Evolutionary conservation across 2,113 vertebrate genomes (phyloP), one percentile per base, ranked within the genome.

Genomic region (Tachysurus fulvidraco): DNA sequence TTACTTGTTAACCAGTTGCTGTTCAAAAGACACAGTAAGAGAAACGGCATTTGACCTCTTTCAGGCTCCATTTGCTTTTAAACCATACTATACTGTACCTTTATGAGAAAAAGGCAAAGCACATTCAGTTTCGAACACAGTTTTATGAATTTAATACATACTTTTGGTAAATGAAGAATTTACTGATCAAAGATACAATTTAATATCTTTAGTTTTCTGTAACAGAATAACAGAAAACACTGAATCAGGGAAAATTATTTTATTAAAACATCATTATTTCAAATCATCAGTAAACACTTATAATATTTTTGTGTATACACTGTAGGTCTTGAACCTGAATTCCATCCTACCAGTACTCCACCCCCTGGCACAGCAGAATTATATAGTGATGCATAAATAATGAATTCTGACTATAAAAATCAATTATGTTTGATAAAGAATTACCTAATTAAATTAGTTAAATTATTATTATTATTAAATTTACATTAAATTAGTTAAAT

Each of bases 81-180:
- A 36, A 62, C 67, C n/a, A 6, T n/a, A n/a, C n/a, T n/a, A n/a
- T n/a, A 28, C 82, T 83, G 79, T 81, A 73, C 14, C 67, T 84
- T 83, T 91, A n/a, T 87, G 86, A 89, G 77, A 90, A 81, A 65
- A 44, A 85, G 81, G 14, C 71, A 83, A 71, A 36, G 16, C 67
- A 55, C 30, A 44, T 76, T 74, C 14, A 74, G 36, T 76, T 54
- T 50, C 5, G 3, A 60, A 76, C 23, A 60, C 30, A 60, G 30
- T 1, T 9, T 69, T 11, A 10, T 69, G 60, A 64, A 50, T 50
- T 62, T 16, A 25, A 65, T 16, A 14, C 23, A 17, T 9, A 81
- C 44, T 11, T 83, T 52, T 50, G n/a, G 25, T n/a, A 65, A 52
- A 83, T 67, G n/a, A 65, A 50, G 14, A 25, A 50, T 81, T 62